Evolutionary conservation across 2,113 vertebrate genomes (phyloP), one percentile per base, ranked within the genome.

Genomic region (Mesembrinibis cayennensis): DNA sequence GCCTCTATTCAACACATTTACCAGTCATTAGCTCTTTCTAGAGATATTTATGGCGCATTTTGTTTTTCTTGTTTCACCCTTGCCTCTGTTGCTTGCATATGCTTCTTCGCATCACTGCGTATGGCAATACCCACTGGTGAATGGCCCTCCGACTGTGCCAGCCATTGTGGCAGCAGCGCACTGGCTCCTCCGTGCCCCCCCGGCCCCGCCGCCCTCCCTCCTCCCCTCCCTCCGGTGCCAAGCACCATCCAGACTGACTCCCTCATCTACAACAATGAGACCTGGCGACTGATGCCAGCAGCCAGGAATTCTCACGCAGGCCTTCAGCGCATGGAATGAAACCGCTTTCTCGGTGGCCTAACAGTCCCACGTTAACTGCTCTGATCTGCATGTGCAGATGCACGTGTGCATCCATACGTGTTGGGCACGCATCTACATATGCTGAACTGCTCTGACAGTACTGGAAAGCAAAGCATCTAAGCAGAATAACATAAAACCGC

Each of bases 231-330:
- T 93, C 77, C 73, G 6, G 40, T 94, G 96, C 97, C 98, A 98
- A 97, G 92, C 89, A 83, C 96, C 97, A 96, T 52, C 38, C 93
- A 97, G 95, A 92, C 94, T 70, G 92, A 96, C 89, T 97, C 97
- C 95, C 93, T 97, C 97, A 89, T 80, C 93, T 87, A 72, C 95
- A 97, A 97, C 98, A 97, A 96, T 69, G 87, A 96, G 95, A 95
- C 92, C 65, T 55, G 72, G 74, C 95, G 95, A 47, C 53, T 45
- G 86, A 76, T 92, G 97, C 98, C 98, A 98, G 96, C 96, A 97
- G 94, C 93, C 93, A 91, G 91, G 18, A 92, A 95, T 97, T 97
- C 96, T 95, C 93, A 88, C 16, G 19, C 90, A 87, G 90, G 89
- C 93, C 96, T 94, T 69, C 66, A 10, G 94, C 30, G 34, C 90